Base-by-base conservation (phyloP, 2,888 invertebrate genomes). In the Scaptomyza caliginosa region DNA sequence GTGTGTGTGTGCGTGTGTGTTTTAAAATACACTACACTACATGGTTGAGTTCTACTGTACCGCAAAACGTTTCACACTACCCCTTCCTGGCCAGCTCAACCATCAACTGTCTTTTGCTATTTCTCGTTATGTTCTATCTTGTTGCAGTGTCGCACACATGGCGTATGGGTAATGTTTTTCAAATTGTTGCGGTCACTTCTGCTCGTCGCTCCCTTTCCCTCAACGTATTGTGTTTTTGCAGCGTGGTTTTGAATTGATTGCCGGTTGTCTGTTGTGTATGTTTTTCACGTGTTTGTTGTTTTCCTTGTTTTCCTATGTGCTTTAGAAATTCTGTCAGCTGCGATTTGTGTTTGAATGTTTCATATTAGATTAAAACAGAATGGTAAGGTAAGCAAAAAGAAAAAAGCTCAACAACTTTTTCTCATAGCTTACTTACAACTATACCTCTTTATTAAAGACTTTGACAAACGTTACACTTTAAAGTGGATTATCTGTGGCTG, bases 131-230 rank as follows among this genome's bases (percentile, higher is more conserved):
- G 64, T 56, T 66, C 39, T 28, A 45, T 45, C 45, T 17, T 45
- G 32, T 34, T 38, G 58, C 69, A 49, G 32, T 60, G 59, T 71
- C 36, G 17, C 80, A 56, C 74, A 82, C 77, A 63, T 64, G 83
- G 64, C 86, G 79, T 82, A 82, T 86, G 86, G 77, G 80, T 79
- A 86, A 86, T 83, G 86, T 80, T 80, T 80, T 81, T 78, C 72
- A 78, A 78, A 80, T 80, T 80, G 76, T 67, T 80, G 82, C 67
- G 72, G 75, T 74, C 57, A 40, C 36, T 36, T 67, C 51, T 42
- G 36, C 48, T 67, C 36, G 4, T 16, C 26, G 17, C 34, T 34
- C 34, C 8, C 8, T 8, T 16, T 16, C 32, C 1, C n/a, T 7
- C 36, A 1, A 13, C 70, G 63, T 36, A 13, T 64, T 64, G 58